Evolutionary conservation across 2,888 invertebrate genomes (phyloP).

Genomic region (Noctuana brunneofusca): DNA sequence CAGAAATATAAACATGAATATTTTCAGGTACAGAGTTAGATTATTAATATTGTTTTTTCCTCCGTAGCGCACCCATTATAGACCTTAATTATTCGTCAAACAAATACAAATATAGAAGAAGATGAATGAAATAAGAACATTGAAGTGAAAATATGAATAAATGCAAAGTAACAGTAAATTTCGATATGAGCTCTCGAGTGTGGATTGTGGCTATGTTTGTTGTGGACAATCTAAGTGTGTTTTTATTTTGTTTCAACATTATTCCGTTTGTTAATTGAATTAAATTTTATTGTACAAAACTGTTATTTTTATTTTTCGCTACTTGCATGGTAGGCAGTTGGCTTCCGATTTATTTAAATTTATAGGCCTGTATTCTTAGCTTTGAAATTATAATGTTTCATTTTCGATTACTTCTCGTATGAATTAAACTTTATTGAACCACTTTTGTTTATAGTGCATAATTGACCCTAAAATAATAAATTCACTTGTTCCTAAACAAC

Average conservation of each 20-base stretch:
- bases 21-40: background rate
- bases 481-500: constrained; percentile 40
- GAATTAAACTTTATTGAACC: no score
- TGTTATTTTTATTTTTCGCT: constrained; percentile 64
- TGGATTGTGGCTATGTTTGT: constrained; percentile 63
- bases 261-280: constrained; percentile 67
- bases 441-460: background rate
- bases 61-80: constrained; percentile 79
- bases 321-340: constrained; percentile 68
- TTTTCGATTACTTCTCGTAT: background rate
- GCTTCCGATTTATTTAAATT: constrained; percentile 4
- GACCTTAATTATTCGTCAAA: constrained; percentile 69
- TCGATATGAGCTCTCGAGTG: constrained; percentile 53
- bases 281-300: constrained; percentile 71
- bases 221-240: constrained; percentile 62
- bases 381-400: background rate
- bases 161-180: constrained; percentile 34
- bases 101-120: constrained; percentile 78
- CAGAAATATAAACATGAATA: background rate
- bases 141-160: constrained; percentile 32
- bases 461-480: background rate
- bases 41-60: constrained; percentile 51
- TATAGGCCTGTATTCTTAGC: background rate
- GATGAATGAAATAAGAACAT: constrained; percentile 49
- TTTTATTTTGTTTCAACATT: constrained; percentile 59